Evolutionary conservation across 30 jellyfish, hydroid and myxozoan species (phyloP).

Genomic region (Aurelia aurita): DNA sequence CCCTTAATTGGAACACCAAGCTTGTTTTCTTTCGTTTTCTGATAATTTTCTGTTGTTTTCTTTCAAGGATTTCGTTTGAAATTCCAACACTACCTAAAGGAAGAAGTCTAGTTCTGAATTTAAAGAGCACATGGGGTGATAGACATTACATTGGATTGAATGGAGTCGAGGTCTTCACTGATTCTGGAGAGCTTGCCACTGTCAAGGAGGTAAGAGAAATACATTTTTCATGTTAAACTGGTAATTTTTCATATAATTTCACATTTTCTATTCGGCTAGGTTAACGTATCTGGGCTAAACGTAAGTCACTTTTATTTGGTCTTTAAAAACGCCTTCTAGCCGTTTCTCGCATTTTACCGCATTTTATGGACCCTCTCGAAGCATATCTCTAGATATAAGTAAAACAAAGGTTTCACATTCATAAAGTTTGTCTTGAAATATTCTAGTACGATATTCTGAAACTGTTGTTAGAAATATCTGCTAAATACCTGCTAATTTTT

Average conservation of each 20-base stretch:
- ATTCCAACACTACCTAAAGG: constrained; percentile 95
- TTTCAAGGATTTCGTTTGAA: constrained; percentile 38
- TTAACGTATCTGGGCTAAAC: too few species aligned
- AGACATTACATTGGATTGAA: constrained; percentile 94
- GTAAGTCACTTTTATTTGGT: too few species aligned
- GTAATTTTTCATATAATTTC: too few species aligned
- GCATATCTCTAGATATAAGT: neutral
- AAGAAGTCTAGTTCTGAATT: constrained; percentile 64
- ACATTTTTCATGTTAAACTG: neutral
- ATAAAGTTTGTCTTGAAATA: neutral
- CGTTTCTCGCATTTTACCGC: too few species aligned
- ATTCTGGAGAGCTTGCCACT: constrained; percentile 77
- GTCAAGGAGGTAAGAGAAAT: constrained; percentile 46
- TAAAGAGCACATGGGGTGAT: constrained; percentile 96
- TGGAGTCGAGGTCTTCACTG: constrained; percentile 92
- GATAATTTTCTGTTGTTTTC: too few species aligned
- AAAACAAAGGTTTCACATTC: neutral
- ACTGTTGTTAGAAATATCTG: too few species aligned
- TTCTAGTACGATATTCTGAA: neutral
- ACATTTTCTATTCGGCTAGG: too few species aligned
- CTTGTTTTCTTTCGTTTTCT: too few species aligned
- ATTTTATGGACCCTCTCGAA: too few species aligned
- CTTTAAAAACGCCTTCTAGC: too few species aligned
- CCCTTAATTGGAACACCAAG: too few species aligned
- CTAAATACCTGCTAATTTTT: too few species aligned